phyloP scores from a whole-genome alignment of 2,797 vertebrate species.

The Zalophus californianus region DNA sequence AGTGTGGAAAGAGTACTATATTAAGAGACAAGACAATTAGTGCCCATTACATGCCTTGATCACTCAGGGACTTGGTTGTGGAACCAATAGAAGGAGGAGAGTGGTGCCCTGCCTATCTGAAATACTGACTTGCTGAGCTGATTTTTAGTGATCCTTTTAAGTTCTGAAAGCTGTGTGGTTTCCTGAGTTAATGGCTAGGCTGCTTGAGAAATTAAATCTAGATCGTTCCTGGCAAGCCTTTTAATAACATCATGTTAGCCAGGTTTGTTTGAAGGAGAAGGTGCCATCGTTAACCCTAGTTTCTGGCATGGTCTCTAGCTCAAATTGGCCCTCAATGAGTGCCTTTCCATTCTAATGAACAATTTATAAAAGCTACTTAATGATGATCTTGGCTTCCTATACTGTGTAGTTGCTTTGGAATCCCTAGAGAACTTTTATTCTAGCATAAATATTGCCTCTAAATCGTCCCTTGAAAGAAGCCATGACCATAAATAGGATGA shows the following conservation, averaged over 20 bases:
- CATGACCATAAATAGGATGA: not conserved
- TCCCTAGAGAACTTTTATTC: slow-evolving; percentile 36
- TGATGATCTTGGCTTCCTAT: slow-evolving; percentile 31
- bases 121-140: not conserved
- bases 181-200: not conserved
- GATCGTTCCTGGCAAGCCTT: not conserved
- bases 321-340: not conserved
- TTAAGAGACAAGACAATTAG: not conserved
- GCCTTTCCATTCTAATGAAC: slow-evolving; percentile 21
- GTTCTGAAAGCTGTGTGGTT: slow-evolving; percentile 34
- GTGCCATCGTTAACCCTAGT: slow-evolving; percentile 1
- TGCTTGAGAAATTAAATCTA: not conserved
- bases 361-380: slow-evolving; percentile 57
- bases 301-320: slow-evolving; percentile 46
- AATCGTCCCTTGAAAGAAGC: slow-evolving; percentile 55
- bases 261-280: slow-evolving; percentile 15
- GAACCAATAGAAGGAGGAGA: not conserved
- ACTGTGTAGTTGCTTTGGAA: slow-evolving; percentile 28
- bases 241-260: not conserved
- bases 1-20: not conserved
- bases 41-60: not conserved
- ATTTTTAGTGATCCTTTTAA: not conserved
- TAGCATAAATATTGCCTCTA: not conserved
- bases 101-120: not conserved
- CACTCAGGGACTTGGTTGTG: not conserved